Evolutionary conservation across 2,113 vertebrate genomes (phyloP), one percentile per base, ranked within the genome.

Genomic region (Lonchura striata): DNA sequence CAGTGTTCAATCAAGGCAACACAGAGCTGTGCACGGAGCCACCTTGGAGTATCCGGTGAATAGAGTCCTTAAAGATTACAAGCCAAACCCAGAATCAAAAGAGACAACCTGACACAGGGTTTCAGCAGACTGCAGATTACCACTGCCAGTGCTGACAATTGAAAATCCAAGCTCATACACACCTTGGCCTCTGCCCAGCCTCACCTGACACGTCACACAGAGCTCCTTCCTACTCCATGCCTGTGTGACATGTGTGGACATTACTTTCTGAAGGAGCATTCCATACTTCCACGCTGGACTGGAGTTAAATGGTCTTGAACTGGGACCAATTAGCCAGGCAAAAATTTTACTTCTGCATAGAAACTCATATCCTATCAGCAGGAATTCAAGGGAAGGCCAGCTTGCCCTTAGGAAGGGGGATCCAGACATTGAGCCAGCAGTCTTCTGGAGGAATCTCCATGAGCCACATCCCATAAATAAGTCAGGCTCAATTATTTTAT

Each of bases 401-500:
- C 31, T 39, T 0, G 2, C 13, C 46, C 9, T 35, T 7, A 24
- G 0, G 27, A 46, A 93, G 14, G 8, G 33, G 17, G 12, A 77
- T 23, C 65, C 80, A 61, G 28, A 35, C 52, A 35, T 4, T 0
- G 9, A 71, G 65, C 74, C 87, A 88, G 42, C 49, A 63, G 17
- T 17, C 57, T 96, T 60, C 69, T 69, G 30, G n/a, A 83, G 74
- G 71, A 64, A 85, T 8, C 72, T 82, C 66, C 37, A 31, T 3
- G 28, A 82, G 60, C 59, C 87, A 39, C 50, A 93, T 71, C 27
- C 88, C 88, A 94, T 93, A 94, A 97, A 96, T 93, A 97, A 97
- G 93, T 97, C 97, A 95, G 90, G 79, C 85, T 97, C 95, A 91
- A 96, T 97, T 98, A 97, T 97, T 97, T 97, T 95, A 96, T 97